phyloP scores from a whole-genome alignment of 35 echinoderm and acorn worm genomes.

The Lytechinus pictus region DNA sequence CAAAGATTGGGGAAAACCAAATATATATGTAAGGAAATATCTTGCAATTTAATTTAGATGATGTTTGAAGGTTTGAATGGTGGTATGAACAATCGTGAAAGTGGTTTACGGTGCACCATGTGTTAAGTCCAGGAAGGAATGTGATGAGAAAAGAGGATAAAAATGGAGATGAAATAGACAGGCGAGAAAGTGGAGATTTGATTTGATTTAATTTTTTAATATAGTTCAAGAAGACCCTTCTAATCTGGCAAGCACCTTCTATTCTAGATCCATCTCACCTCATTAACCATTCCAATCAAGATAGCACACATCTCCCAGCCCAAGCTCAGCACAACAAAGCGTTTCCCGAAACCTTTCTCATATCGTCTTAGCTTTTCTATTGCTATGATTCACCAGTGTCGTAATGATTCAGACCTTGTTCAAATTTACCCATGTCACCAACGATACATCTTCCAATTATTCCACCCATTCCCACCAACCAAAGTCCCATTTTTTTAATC shows the following conservation, averaged over 20 bases:
- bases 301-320: not conserved
- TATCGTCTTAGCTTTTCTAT: not conserved
- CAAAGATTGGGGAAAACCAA: too few species aligned
- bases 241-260: not conserved
- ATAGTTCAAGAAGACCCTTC: not conserved
- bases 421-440: conserved; percentile 29
- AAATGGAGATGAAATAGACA: too few species aligned
- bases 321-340: not conserved
- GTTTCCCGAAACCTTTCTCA: not conserved
- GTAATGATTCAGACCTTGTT: conserved; percentile 39
- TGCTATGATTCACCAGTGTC: conserved; percentile 20
- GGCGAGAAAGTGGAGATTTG: too few species aligned
- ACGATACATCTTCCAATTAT: conserved; percentile 34
- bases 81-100: too few species aligned
- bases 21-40: too few species aligned
- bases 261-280: not conserved
- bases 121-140: too few species aligned
- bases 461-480: not conserved
- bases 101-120: too few species aligned
- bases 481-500: not conserved
- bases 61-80: too few species aligned
- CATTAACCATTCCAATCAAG: not conserved
- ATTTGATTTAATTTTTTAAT: too few species aligned
- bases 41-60: too few species aligned
- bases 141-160: too few species aligned